phyloP scores from a whole-genome alignment of 1,140 invertebrate species.

The Brachionus manjavacas region DNA sequence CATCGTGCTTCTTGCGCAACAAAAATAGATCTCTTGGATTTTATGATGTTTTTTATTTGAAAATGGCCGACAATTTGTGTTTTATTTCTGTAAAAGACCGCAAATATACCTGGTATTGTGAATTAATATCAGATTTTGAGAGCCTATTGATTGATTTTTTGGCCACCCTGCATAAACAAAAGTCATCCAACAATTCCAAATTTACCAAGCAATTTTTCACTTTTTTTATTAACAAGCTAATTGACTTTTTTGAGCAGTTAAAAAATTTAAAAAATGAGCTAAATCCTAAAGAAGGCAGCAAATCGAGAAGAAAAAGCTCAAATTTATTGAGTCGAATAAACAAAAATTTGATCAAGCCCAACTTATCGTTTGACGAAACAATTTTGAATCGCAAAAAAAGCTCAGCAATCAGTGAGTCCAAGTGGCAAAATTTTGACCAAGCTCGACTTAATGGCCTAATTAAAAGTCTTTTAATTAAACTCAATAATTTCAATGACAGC shows the following conservation, averaged over 20 bases:
- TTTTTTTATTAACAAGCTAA: conserved; percentile 30
- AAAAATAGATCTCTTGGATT: not conserved
- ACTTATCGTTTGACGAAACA: not conserved
- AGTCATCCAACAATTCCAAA: not conserved
- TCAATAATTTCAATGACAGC: not conserved
- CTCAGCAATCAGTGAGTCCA: not conserved
- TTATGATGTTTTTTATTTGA: conserved; percentile 37
- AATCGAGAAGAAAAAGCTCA: not conserved
- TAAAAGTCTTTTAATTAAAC: not conserved
- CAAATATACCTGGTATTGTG: not conserved
- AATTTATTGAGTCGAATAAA: not conserved
- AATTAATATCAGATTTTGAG: conserved; percentile 27
- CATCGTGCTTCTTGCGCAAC: not conserved
- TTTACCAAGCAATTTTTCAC: conserved; percentile 17
- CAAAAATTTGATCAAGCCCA: not conserved
- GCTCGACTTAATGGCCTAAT: not conserved
- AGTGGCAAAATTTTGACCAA: not conserved
- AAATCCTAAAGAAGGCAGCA: not conserved
- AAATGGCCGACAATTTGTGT: not conserved
- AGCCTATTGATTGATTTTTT: not conserved
- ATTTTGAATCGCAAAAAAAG: not conserved
- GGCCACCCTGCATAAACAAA: not conserved
- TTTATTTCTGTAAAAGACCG: not conserved
- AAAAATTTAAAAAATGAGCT: conserved; percentile 20
- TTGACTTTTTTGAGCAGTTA: conserved; percentile 8